Conservation (phyloP, 2,888 invertebrate species). For the Stenodera caucasica region DNA sequence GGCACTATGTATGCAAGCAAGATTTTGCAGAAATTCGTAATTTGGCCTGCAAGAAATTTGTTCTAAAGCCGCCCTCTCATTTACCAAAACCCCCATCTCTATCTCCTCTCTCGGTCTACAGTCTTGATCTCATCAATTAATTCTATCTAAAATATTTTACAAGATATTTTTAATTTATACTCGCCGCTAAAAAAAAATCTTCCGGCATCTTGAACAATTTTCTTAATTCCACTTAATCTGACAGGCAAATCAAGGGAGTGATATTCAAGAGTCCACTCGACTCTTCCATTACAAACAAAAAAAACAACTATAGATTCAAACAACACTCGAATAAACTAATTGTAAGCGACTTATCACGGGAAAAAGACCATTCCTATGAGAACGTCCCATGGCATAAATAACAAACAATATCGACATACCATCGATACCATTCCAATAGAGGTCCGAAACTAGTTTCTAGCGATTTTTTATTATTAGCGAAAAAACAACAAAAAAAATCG, state of each 20-base stretch:
- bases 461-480: too few relatives aligned
- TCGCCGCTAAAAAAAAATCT: not conserved
- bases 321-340: not conserved
- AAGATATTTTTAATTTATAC: not conserved
- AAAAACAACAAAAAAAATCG: not conserved
- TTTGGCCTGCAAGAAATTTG: constrained; percentile 29
- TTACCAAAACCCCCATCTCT: not conserved
- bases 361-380: constrained; percentile 2
- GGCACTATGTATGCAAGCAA: constrained; percentile 40
- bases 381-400: constrained; percentile 2
- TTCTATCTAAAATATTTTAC: not conserved
- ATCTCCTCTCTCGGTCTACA: too few relatives aligned
- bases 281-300: not conserved
- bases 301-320: constrained; percentile 1
- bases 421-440: constrained; percentile 1
- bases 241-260: constrained; percentile 3
- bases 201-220: not conserved
- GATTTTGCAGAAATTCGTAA: constrained; percentile 37
- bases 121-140: too few relatives aligned
- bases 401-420: not conserved
- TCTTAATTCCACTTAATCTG: constrained; percentile 1
- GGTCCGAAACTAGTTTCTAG: not conserved
- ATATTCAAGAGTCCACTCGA: constrained; percentile 5
- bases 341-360: too few relatives aligned
- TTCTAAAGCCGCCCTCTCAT: constrained; percentile 11